Conservation (phyloP, 2,113 vertebrate genomes). For the Nerophis ophidion region DNA sequence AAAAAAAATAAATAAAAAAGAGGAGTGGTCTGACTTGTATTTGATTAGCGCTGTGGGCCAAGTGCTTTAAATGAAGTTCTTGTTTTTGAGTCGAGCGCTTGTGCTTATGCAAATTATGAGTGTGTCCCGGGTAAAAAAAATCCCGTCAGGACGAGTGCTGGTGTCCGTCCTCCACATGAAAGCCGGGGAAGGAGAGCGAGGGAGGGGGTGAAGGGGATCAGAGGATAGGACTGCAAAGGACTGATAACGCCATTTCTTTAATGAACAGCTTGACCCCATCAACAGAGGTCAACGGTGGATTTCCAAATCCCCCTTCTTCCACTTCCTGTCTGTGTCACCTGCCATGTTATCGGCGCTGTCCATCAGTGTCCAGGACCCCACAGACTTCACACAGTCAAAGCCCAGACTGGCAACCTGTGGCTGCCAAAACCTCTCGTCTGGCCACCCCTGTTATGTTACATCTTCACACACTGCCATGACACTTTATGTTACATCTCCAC, state of each 20-base stretch:
- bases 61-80: conserved; percentile 33
- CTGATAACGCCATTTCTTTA: conserved; percentile 68
- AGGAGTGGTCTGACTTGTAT: conserved; percentile 31
- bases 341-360: conserved; percentile 56
- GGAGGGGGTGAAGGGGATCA: conserved; percentile 58
- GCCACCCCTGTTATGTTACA: conserved; percentile 57
- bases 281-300: conserved; percentile 60
- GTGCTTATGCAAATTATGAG: conserved; percentile 33
- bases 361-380: conserved; percentile 56
- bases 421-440: conserved; percentile 49
- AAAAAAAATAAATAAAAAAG: too few species aligned
- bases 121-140: conserved; percentile 37
- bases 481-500: too few species aligned
- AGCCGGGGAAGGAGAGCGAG: conserved; percentile 45
- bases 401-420: conserved; percentile 54
- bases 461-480: conserved; percentile 34
- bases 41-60: conserved; percentile 50
- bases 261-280: conserved; percentile 69
- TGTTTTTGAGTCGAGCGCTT: conserved; percentile 25
- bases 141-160: conserved; percentile 19
- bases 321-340: conserved; percentile 37
- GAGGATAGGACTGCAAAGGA: conserved; percentile 55
- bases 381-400: conserved; percentile 53
- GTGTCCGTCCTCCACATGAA: conserved; percentile 46
- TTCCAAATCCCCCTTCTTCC: conserved; percentile 55